Conservation (phyloP, 2,888 invertebrate species). For the Atrina japonica region DNA sequence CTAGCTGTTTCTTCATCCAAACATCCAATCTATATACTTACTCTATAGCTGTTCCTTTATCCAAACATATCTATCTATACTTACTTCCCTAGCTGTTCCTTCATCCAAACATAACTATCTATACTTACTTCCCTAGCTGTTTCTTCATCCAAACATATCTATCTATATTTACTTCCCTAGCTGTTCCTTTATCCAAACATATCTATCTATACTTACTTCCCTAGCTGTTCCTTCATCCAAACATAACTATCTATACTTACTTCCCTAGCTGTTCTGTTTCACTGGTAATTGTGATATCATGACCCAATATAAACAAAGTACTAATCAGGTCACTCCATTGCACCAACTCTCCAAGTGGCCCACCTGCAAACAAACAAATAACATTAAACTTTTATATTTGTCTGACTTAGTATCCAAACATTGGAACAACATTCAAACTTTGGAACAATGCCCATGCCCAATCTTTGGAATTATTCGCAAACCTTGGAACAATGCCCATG, state of each 20-base stretch:
- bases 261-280: conserved; percentile 78
- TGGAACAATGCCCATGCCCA: too few relatives aligned
- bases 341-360: conserved; percentile 82
- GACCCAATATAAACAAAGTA: conserved; percentile 80
- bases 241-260: conserved; percentile 59
- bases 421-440: not conserved
- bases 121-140: too few relatives aligned
- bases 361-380: conserved; percentile 72
- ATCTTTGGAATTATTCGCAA: too few relatives aligned
- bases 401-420: not conserved
- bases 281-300: conserved; percentile 80
- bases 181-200: not conserved
- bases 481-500: too few relatives aligned
- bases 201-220: not conserved
- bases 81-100: too few relatives aligned
- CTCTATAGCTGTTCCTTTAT: too few relatives aligned
- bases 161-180: not conserved
- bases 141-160: too few relatives aligned
- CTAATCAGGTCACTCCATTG: conserved; percentile 82
- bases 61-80: too few relatives aligned
- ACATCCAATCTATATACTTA: too few relatives aligned
- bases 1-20: too few relatives aligned
- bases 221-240: too few relatives aligned
- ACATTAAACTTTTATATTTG: not conserved
- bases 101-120: too few relatives aligned